Base-by-base conservation (phyloP, 2,888 invertebrate genomes). In the Cheilosia vernalis region DNA sequence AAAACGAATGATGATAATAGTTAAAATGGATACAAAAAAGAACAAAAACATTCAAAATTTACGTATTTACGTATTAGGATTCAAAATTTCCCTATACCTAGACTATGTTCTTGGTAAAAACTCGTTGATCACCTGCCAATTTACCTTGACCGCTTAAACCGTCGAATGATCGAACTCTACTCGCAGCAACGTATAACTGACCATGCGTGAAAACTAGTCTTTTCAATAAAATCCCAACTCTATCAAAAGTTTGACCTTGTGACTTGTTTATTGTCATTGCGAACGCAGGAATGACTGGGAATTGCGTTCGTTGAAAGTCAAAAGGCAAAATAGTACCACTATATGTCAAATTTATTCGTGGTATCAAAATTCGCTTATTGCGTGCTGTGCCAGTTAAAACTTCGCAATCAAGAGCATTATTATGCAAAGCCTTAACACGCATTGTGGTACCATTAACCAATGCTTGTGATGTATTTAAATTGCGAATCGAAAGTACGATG, bases 371-470 rank as follows among this genome's bases (percentile, higher is more conserved):
- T 19, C 69, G 30, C 24, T 69, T 69, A 60, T 51, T 40, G 13
- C 10, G 13, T 13, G 40, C 9, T 15, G 13, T 15, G 13, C 40
- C 10, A 40, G 40, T 40, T 13, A 40, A 15, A 13, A 40, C 40
- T 73, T 78, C 83, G 37, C 78, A 78, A 51, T 66, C 66, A 17
- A 83, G 17, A n/a, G 78, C n/a, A 58, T 78, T 66, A 21, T 19
- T 15, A 55, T 83, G 66, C 55, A 83, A 51, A 33, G 15, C 21
- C 53, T 78, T 77, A n/a, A 78, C 60, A 15, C 60, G 19, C 78
- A 78, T 69, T 58, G 69, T 19, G 9, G 69, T 78, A 30, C 67
- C 69, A 69, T 78, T 78, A 33, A 69, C 69, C 53, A 78, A 69
- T 24, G 51, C 47, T 24, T 78, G 24, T n/a, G 21, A 4, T 51